Evolutionary conservation across 2,888 invertebrate genomes (phyloP).

Genomic region (Acronicta psi): DNA sequence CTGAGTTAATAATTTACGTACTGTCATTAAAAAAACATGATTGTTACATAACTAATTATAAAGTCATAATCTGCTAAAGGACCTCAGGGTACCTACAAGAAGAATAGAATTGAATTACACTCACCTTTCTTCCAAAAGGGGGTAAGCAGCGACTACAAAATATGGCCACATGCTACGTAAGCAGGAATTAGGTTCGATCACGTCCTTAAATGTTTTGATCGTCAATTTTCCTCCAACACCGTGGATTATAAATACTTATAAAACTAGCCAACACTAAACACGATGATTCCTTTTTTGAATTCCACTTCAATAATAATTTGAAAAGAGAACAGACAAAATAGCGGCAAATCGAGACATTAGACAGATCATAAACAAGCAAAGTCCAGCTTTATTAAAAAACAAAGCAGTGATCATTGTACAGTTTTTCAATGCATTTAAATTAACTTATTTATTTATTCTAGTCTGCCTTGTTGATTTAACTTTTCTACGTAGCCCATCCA

Average conservation of each 20-base stretch:
- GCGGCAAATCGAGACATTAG: not conserved
- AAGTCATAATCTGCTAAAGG: too few species aligned
- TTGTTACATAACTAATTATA: too few species aligned
- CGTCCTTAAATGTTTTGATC: too few species aligned
- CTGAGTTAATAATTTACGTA: not conserved
- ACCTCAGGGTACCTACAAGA: too few species aligned
- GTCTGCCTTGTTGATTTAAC: conserved; percentile 10
- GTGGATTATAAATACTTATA: too few species aligned
- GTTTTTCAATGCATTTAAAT: conserved; percentile 39
- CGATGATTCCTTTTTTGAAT: not conserved
- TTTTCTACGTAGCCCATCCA: conserved; percentile 2
- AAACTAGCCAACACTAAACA: not conserved
- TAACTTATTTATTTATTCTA: conserved; percentile 28
- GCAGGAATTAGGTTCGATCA: not conserved
- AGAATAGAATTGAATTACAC: too few species aligned
- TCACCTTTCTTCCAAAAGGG: too few species aligned
- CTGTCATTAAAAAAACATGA: too few species aligned
- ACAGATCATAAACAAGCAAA: conserved; percentile 6
- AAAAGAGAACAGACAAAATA: not conserved
- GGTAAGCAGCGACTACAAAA: too few species aligned
- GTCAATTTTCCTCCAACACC: too few species aligned
- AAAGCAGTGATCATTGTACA: conserved; percentile 12
- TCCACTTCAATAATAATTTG: not conserved
- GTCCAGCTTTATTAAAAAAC: conserved; percentile 18
- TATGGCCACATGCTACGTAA: too few species aligned